A percentile compares a stretch with the other conserved stretches of the same genome.
Evolutionary conservation across 2,888 invertebrate genomes (phyloP).

Genomic region (Oithona nana): DNA sequence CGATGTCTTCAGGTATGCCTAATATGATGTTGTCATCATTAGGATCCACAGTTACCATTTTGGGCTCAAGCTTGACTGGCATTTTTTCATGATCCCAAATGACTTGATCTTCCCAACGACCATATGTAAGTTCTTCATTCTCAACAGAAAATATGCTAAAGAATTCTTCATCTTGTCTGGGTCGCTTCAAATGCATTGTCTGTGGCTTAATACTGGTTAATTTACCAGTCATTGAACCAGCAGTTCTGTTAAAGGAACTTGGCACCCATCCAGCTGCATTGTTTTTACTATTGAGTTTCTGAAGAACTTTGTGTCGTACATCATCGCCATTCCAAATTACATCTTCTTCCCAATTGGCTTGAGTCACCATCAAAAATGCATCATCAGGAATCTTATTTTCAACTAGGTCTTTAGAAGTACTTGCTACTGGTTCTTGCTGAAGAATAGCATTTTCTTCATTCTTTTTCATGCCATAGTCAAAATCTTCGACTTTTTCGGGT

Average conservation of each 20-base stretch:
- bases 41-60: constrained; percentile 81
- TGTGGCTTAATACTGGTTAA: neutral
- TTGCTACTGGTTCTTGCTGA: neutral
- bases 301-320: constrained; percentile 70
- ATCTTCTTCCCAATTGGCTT: constrained; percentile 93
- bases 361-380: constrained; percentile 87
- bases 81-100: constrained; percentile 92
- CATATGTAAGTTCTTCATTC: constrained; percentile 85
- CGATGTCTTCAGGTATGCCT: constrained; percentile 84
- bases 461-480: constrained; percentile 81
- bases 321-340: constrained; percentile 96
- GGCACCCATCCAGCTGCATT: constrained; percentile 94
- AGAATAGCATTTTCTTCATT: neutral
- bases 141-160: constrained; percentile 97
- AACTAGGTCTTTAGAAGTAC: neutral
- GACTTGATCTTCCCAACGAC: constrained; percentile 92
- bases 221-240: constrained; percentile 43
- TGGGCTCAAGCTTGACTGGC: constrained; percentile 71
- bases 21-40: constrained; percentile 93
- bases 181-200: constrained; percentile 11
- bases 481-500: constrained; percentile 77
- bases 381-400: constrained; percentile 44
- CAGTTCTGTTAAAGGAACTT: constrained; percentile 61
- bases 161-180: constrained; percentile 58
- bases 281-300: constrained; percentile 60